These are phyloP conservation scores for Tokudaia muenninki DNA, from an alignment of 2,797 vertebrate species.

Conservation along the genomic window DNA sequence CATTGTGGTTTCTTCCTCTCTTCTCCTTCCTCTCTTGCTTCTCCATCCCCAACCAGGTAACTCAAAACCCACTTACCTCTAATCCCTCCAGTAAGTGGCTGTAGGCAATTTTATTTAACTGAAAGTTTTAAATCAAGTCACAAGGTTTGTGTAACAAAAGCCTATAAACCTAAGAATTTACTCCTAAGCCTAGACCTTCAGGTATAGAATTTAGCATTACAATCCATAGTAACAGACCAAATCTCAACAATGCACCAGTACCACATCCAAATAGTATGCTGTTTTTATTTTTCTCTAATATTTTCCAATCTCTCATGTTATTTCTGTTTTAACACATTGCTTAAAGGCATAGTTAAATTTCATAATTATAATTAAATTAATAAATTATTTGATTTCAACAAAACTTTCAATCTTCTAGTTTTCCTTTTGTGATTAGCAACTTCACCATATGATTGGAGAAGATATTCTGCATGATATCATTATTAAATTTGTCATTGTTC, in stretches of 20 bases:
- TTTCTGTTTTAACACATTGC: background rate
- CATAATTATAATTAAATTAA: background rate
- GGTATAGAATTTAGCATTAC: no score
- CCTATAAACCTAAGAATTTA: background rate
- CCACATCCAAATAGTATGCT: background rate
- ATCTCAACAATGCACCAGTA: no score
- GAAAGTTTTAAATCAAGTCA: background rate
- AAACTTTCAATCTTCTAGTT: background rate
- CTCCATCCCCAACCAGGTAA: background rate
- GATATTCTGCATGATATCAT: background rate
- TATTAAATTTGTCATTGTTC: background rate
- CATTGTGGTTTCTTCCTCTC: background rate
- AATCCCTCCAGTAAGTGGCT: background rate
- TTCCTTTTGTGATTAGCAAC: background rate
- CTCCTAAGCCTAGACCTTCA: background rate
- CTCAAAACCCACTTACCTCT: background rate
- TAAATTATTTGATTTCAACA: background rate
- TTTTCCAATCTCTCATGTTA: background rate
- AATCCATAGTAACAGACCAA: no score
- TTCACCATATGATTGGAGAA: background rate
- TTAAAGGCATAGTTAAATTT: background rate
- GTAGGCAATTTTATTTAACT: background rate
- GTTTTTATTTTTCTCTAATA: background rate
- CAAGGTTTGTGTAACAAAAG: background rate
- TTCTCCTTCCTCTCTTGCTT: background rate